Percentiles rank a stretch among this genome's conserved stretches.
These are phyloP conservation scores for Pogonus chalceus DNA, from an alignment of 1,140 invertebrate species.

Conservation along the genomic window DNA sequence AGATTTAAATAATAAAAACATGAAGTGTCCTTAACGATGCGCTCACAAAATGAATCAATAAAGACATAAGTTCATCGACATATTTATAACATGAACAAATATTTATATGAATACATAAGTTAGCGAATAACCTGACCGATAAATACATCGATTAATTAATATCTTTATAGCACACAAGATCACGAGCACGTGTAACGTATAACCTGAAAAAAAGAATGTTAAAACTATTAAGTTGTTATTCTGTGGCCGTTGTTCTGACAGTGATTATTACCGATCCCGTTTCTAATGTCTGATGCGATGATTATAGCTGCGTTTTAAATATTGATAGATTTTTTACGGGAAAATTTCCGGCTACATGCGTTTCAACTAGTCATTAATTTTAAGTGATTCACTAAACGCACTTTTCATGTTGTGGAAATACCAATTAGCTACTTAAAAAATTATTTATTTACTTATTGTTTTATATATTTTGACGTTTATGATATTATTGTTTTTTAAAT, in stretches of 20 bases:
- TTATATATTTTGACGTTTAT: no score
- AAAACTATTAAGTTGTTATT: slow-evolving; percentile 6
- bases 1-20: no score
- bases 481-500: not conserved
- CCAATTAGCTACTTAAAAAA: not conserved
- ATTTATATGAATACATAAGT: no score
- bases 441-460: no score
- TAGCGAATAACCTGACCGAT: no score
- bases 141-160: no score
- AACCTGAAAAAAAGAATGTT: slow-evolving; percentile 6
- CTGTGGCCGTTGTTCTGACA: not conserved
- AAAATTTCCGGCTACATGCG: slow-evolving; percentile 1
- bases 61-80: no score
- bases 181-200: no score
- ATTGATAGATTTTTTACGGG: not conserved
- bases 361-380: slow-evolving; percentile 4
- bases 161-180: no score
- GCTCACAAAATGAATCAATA: no score
- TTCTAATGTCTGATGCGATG: slow-evolving; percentile 3
- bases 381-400: not conserved
- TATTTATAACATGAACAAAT: no score
- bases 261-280: slow-evolving; percentile 1
- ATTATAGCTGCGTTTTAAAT: not conserved
- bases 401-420: slow-evolving; percentile 4
- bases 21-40: no score